phyloP scores from a whole-genome alignment of 2,113 vertebrate species.

The Polyodon spathula region DNA sequence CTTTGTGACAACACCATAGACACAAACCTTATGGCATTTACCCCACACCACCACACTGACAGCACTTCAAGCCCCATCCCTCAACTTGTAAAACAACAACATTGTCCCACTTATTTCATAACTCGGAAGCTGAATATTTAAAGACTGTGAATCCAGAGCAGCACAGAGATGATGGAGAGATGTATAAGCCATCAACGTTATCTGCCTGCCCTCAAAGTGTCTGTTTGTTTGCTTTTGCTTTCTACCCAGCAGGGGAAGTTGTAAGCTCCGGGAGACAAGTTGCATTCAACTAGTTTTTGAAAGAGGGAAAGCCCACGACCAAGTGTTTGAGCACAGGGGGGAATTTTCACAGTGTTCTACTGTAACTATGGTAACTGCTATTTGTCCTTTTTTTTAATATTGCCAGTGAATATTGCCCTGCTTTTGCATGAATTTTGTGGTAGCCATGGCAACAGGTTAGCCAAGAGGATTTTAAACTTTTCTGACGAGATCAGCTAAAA shows the following conservation, averaged over 20 bases:
- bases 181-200: constrained; percentile 21
- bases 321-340: constrained; percentile 14
- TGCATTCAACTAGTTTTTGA: constrained; percentile 24
- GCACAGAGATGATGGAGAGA: constrained; percentile 16
- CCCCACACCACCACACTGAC: too few species aligned
- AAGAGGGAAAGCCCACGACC: constrained; percentile 16
- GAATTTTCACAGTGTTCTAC: constrained; percentile 26
- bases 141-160: constrained; percentile 2
- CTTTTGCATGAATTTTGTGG: constrained; percentile 31
- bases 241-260: constrained; percentile 27
- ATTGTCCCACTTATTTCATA: neutral
- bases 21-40: too few species aligned
- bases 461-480: constrained; percentile 24
- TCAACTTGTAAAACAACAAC: neutral
- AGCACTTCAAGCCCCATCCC: too few species aligned
- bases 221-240: constrained; percentile 26
- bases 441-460: constrained; percentile 32
- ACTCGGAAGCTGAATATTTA: constrained; percentile 1
- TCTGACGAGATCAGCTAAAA: constrained; percentile 21
- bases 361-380: constrained; percentile 33
- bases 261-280: constrained; percentile 31
- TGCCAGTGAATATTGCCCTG: constrained; percentile 35
- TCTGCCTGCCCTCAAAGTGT: constrained; percentile 26
- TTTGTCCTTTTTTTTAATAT: constrained; percentile 28
- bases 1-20: too few species aligned